These are phyloP conservation scores for Atopsyche davidsoni DNA, from an alignment of 1,140 invertebrate species.

Conservation along the genomic window DNA sequence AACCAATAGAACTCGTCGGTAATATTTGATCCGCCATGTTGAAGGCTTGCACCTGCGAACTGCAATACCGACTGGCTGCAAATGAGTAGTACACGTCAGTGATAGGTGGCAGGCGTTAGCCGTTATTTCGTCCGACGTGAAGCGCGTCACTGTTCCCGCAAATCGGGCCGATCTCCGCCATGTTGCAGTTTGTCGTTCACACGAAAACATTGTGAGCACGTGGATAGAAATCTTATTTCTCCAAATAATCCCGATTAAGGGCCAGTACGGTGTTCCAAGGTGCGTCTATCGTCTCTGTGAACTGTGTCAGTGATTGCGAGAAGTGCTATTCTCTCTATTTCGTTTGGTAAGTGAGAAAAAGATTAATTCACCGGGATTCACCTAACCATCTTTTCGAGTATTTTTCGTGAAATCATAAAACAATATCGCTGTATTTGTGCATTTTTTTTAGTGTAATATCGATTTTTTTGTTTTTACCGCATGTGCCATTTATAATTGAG, in stretches of 20 bases:
- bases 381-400: conserved; percentile 21
- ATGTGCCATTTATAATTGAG: too few relatives aligned
- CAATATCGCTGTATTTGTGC: too few relatives aligned
- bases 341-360: conserved; percentile 13
- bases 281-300: conserved; percentile 7
- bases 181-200: conserved; percentile 50
- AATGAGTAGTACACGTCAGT: too few relatives aligned
- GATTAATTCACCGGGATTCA: conserved; percentile 13
- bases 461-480: too few relatives aligned
- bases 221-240: conserved; percentile 36
- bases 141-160: conserved; percentile 22
- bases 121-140: conserved; percentile 1
- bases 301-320: conserved; percentile 19
- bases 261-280: conserved; percentile 11
- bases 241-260: conserved; percentile 5
- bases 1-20: too few relatives aligned
- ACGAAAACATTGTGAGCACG: conserved; percentile 48
- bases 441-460: too few relatives aligned
- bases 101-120: neutral
- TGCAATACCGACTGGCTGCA: neutral
- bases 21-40: too few relatives aligned
- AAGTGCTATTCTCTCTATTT: conserved; percentile 1
- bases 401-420: too few relatives aligned
- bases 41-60: too few relatives aligned
- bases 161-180: conserved; percentile 41